Conservation (phyloP, 2,888 invertebrate species). For the Orthosia cruda region DNA sequence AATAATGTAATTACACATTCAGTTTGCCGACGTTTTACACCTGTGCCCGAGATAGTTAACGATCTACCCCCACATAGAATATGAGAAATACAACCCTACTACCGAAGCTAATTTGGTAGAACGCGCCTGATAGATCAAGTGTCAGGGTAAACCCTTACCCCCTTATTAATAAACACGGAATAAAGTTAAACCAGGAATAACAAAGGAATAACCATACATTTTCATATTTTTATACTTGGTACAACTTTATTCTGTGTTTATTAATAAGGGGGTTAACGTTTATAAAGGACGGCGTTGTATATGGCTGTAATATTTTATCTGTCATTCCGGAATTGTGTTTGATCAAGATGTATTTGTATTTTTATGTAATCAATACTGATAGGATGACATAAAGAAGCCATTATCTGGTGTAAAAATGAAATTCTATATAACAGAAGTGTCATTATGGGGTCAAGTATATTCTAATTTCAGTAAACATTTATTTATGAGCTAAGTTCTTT, state of each 20-base stretch:
- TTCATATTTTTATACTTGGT: too few relatives aligned
- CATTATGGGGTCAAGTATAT: neutral
- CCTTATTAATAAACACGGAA: too few relatives aligned
- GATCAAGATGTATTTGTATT: constrained; percentile 46
- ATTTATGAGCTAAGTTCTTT: neutral
- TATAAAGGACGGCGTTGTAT: constrained; percentile 53
- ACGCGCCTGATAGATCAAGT: constrained; percentile 58
- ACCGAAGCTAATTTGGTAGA: constrained; percentile 55
- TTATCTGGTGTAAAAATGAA: neutral
- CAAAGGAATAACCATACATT: too few relatives aligned
- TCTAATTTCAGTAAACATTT: neutral
- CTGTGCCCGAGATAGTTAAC: constrained; percentile 57
- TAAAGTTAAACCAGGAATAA: too few relatives aligned
- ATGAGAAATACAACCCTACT: constrained; percentile 58
- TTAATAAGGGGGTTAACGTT: too few relatives aligned
- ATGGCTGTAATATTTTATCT: constrained; percentile 53
- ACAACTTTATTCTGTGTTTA: too few relatives aligned
- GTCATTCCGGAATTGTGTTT: constrained; percentile 46
- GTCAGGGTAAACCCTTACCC: constrained; percentile 50
- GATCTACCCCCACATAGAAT: constrained; percentile 53
- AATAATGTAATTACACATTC: constrained; percentile 56
- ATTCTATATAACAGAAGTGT: neutral
- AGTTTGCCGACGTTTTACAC: constrained; percentile 55
- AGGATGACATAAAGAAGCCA: neutral
- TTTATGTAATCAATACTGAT: constrained; percentile 27